Base-by-base conservation (phyloP, 2,113 vertebrate species). In the Cebus imitator region DNA sequence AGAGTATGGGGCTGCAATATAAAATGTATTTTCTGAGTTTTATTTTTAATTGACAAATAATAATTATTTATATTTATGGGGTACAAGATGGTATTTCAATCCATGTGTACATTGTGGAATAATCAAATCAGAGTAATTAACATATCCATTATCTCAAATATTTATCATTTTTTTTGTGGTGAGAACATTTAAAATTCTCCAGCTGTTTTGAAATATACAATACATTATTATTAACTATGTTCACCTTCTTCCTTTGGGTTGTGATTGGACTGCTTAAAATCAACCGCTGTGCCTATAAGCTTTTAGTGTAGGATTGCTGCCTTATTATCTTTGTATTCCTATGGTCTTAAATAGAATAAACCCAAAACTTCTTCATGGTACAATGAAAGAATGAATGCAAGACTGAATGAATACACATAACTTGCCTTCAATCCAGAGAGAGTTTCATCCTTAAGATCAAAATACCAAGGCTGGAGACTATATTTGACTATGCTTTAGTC, bases 201-300 rank as follows among this genome's bases (percentile, higher is more conserved):
- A 32, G 73, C 25, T 76, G 73, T 76, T 76, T 48, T 30, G 3
- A 76, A 75, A 75, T 45, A 43, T 16, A 12, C 6, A 16, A 76
- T 16, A 48, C 25, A 76, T 48, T 45, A 75, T 75, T 75, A 30
- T 8, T 76, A 48, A 30, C 43, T 48, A 32, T 48, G 8, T 27
- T 32, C 40, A 7, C 43, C 78, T 73, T 90, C 35, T 89, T 89
- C 79, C n/a, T 87, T 93, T 97, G 68, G 20, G 11, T 37, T 90
- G 52, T 45, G 40, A 30, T 6, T 72, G 20, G 57, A 79, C 52
- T 64, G 17, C 37, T 66, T 91, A 76, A 79, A 94, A 83, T 8
- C 20, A 7, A 66, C n/a, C 14, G 27, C 35, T 72, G 23, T 88
- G 21, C 72, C 5, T 40, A 27, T 87, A 21, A 73, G 30, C 21